These are phyloP conservation scores for Myotis vivesi DNA, from an alignment of 2,797 vertebrate genomes.

Conservation along the genomic window DNA sequence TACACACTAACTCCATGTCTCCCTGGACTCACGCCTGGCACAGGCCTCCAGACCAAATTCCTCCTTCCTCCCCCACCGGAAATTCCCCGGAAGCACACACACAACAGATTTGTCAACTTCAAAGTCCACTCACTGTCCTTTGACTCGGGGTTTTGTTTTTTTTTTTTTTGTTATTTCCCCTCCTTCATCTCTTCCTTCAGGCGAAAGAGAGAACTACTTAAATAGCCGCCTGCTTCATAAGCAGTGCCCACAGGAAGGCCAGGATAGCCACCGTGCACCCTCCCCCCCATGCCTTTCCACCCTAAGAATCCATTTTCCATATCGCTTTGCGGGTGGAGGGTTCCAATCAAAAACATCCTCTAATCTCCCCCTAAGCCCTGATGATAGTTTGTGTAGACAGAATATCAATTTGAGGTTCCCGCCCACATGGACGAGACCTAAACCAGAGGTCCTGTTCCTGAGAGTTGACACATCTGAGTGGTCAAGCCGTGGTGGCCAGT, in stretches of 20 bases:
- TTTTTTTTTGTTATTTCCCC: neutral
- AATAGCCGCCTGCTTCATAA: neutral
- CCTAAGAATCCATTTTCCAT: neutral
- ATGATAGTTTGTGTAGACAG: neutral
- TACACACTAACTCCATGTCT: conserved; percentile 60
- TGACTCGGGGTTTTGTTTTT: neutral
- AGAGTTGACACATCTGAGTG: conserved; percentile 63
- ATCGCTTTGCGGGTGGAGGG: neutral
- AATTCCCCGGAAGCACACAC: neutral
- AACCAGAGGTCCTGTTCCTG: conserved; percentile 38
- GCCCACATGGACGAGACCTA: neutral
- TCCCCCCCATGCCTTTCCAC: neutral
- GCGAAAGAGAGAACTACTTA: neutral
- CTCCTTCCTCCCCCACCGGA: conserved; percentile 19
- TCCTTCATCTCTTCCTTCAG: neutral
- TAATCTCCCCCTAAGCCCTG: neutral
- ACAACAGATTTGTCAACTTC: conserved; percentile 38
- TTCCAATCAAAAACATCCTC: conserved; percentile 1
- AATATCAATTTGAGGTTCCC: conserved; percentile 53
- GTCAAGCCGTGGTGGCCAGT: conserved; percentile 66
- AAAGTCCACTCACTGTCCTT: conserved; percentile 45
- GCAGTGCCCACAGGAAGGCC: neutral
- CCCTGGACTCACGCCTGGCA: conserved; percentile 52
- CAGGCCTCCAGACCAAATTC: conserved; percentile 64
- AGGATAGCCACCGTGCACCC: neutral